Evolutionary conservation across 2,113 vertebrate species (phyloP).

Genomic region (Dermatemys mawii): DNA sequence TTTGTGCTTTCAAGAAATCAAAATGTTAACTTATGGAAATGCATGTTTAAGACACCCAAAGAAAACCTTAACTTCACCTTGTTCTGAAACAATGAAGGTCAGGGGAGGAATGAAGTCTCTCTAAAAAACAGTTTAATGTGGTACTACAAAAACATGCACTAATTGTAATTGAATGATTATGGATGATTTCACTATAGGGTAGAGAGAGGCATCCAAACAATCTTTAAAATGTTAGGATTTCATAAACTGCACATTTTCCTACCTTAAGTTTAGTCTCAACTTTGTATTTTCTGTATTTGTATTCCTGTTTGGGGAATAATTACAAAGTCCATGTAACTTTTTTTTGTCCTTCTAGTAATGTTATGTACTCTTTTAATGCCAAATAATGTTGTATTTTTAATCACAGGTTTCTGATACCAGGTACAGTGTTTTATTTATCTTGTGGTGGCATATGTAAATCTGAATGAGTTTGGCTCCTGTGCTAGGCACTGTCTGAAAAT

Average conservation of each 20-base stretch:
- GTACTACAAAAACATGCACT: rapidly evolving
- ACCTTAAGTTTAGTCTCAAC: not conserved
- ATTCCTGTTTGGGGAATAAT: not conserved
- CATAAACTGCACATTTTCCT: not conserved
- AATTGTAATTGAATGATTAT: not conserved
- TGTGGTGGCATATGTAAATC: not conserved
- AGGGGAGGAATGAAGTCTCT: no score
- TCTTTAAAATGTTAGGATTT: no score
- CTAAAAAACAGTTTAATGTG: not conserved
- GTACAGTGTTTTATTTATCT: not conserved
- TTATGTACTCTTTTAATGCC: not conserved
- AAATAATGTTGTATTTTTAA: not conserved
- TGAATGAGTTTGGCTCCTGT: not conserved
- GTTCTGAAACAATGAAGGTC: no score
- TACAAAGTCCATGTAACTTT: not conserved
- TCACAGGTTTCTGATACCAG: not conserved
- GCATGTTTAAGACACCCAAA: not conserved
- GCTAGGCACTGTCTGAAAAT: not conserved
- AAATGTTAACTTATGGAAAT: not conserved
- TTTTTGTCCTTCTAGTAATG: not conserved
- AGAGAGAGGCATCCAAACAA: no score
- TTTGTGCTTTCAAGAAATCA: rapidly evolving
- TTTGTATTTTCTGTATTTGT: not conserved
- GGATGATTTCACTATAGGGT: no score
- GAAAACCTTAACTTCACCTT: no score